Percentiles rank a stretch among this genome's conserved stretches.
Conservation (phyloP, 2,113 vertebrate species). For the Paradisaea rubra region DNA sequence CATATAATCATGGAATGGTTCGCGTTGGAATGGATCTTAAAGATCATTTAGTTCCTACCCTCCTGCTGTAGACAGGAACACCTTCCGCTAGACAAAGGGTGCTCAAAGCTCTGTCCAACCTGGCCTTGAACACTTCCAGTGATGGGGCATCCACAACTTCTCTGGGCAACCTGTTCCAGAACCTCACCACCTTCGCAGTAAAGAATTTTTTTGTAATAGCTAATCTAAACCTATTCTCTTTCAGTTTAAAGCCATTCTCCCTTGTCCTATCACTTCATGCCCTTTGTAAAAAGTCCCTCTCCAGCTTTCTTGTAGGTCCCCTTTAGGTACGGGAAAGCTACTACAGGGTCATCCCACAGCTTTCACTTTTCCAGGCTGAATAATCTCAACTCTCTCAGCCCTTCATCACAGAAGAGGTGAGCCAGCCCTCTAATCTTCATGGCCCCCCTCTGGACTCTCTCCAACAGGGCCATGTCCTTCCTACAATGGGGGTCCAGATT, state of each 20-base stretch:
- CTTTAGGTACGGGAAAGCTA: background rate
- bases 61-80: background rate
- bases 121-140: background rate
- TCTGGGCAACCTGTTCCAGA: background rate
- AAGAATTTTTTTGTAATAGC: background rate
- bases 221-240: background rate
- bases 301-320: background rate
- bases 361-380: background rate
- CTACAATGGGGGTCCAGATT: background rate
- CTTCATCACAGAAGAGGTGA: accelerated
- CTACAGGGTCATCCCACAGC: background rate
- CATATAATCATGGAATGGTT: background rate
- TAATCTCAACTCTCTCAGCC: background rate
- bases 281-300: background rate
- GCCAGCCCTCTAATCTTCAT: background rate
- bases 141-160: background rate
- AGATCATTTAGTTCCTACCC: background rate
- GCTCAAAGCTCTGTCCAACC: background rate
- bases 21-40: background rate
- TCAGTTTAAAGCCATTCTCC: background rate
- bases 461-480: background rate
- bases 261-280: background rate
- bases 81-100: background rate
- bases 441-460: background rate
- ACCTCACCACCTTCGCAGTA: background rate